Evolutionary conservation across 2,113 vertebrate genomes (phyloP).

Genomic region (Notothenia coriiceps): DNA sequence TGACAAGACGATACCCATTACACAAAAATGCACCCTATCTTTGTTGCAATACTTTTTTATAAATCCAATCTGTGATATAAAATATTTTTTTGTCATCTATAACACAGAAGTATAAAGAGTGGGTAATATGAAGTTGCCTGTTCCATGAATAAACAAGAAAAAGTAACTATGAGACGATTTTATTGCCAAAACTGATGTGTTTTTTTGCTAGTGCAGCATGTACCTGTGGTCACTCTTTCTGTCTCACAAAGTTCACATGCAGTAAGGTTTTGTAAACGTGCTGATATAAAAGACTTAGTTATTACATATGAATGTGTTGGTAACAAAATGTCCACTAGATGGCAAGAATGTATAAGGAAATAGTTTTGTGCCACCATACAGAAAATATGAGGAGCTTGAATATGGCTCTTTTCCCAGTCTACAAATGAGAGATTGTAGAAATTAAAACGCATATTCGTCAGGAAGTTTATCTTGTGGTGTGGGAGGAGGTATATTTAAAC

Average conservation of each 20-base stretch:
- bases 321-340: slow-evolving; percentile 68
- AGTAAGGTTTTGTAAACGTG: neutral
- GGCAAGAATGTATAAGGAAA: slow-evolving; percentile 59
- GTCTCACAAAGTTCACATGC: neutral
- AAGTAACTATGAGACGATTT: neutral
- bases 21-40: neutral
- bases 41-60: neutral
- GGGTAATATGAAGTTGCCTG: neutral
- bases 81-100: neutral
- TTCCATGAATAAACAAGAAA: neutral
- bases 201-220: neutral
- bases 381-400: neutral
- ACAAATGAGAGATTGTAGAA: slow-evolving; percentile 42
- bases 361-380: neutral
- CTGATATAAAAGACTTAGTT: slow-evolving; percentile 6
- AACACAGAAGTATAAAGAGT: neutral
- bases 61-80: neutral
- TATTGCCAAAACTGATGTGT: neutral
- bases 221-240: neutral
- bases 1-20: no score
- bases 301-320: neutral
- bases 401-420: slow-evolving; percentile 41
- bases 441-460: slow-evolving; percentile 43
- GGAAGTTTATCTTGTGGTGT: slow-evolving; percentile 47
- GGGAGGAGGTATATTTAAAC: slow-evolving; percentile 39